Conservation (phyloP, 2,797 vertebrate genomes). For the Danio albolineatus region DNA sequence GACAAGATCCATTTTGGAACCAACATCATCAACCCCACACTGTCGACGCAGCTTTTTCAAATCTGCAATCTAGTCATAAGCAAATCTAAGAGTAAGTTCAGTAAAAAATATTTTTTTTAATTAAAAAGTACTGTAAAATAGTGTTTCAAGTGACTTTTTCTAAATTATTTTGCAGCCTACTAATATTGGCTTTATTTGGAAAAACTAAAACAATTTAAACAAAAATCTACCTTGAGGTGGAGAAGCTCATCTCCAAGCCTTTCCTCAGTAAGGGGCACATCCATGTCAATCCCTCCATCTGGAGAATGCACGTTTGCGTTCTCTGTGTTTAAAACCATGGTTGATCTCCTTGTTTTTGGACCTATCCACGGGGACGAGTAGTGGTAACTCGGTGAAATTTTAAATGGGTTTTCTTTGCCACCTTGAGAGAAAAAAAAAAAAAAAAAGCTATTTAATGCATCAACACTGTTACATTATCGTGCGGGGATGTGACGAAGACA, state of each 20-base stretch:
- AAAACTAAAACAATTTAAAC: background rate
- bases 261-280: conserved; percentile 10
- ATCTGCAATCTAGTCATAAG: background rate
- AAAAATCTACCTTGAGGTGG: background rate
- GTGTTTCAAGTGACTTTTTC: too few species aligned
- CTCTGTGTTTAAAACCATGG: background rate
- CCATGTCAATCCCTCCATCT: background rate
- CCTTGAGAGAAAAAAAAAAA: background rate
- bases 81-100: background rate
- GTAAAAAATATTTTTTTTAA: background rate
- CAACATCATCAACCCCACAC: background rate
- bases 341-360: background rate
- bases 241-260: background rate
- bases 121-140: too few species aligned
- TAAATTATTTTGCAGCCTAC: too few species aligned
- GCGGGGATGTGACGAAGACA: too few species aligned
- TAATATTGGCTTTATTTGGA: too few species aligned
- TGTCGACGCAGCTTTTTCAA: conserved; percentile 3
- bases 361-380: conserved; percentile 12
- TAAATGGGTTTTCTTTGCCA: conserved; percentile 1
- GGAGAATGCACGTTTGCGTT: background rate
- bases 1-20: conserved; percentile 2
- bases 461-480: too few species aligned
- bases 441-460: too few species aligned
- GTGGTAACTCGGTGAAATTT: background rate